phyloP scores from a whole-genome alignment of 2,888 invertebrate genomes.

The Phalera bucephala region DNA sequence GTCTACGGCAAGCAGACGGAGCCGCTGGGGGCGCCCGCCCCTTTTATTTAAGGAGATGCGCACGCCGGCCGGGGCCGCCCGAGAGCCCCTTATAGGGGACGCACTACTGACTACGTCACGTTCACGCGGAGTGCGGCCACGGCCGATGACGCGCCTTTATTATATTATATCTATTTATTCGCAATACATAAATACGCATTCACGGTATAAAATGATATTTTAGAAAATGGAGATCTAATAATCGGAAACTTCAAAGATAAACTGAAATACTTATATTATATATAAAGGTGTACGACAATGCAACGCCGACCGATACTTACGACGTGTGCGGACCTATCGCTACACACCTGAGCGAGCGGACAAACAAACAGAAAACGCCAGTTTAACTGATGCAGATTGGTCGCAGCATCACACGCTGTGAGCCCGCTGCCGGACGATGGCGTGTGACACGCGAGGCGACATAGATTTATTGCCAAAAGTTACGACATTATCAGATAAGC shows the following conservation, averaged over 20 bases:
- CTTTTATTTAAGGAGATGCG: no score
- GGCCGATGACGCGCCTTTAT: no score
- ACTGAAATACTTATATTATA: slow-evolving; percentile 2
- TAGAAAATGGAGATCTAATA: slow-evolving; percentile 5
- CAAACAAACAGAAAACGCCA: slow-evolving; percentile 65
- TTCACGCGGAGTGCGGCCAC: no score
- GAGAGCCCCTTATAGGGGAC: no score
- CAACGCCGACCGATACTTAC: slow-evolving; percentile 60
- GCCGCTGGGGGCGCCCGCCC: no score
- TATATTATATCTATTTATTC: not conserved
- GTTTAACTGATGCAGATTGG: slow-evolving; percentile 44
- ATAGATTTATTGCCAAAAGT: no score
- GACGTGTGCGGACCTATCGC: slow-evolving; percentile 61
- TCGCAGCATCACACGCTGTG: no score
- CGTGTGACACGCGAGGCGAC: no score
- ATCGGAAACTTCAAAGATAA: slow-evolving; percentile 7
- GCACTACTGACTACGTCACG: no score
- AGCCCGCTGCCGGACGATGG: no score
- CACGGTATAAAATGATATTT: not conserved
- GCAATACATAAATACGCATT: not conserved
- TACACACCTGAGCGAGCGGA: slow-evolving; percentile 72
- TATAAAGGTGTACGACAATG: not conserved
- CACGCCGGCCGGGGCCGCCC: no score
- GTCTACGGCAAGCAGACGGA: not conserved
- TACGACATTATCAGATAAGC: no score